These are phyloP conservation scores for Oryzaephilus surinamensis DNA, from an alignment of 1,140 invertebrate species.

Conservation along the genomic window DNA sequence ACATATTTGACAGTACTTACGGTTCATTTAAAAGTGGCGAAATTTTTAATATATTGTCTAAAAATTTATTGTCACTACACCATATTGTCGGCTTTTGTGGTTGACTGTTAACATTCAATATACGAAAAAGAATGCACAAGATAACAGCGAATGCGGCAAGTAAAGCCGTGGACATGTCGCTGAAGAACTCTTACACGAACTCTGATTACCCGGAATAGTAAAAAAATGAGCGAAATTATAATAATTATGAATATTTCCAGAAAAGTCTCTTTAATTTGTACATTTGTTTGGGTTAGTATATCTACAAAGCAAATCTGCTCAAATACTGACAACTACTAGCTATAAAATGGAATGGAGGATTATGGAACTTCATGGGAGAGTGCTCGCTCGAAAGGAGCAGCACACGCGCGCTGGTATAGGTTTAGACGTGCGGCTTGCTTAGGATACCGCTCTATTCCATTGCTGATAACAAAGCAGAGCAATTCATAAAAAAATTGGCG, in stretches of 20 bases:
- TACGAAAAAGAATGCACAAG: slow-evolving; percentile 66
- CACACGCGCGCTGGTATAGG: too few species aligned
- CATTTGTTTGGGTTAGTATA: neutral
- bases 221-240: too few species aligned
- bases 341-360: too few species aligned
- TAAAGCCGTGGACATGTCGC: slow-evolving; percentile 59
- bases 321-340: too few species aligned
- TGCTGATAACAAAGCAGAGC: too few species aligned
- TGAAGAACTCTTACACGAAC: slow-evolving; percentile 7
- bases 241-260: too few species aligned
- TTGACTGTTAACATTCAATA: slow-evolving; percentile 71
- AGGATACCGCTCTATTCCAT: too few species aligned
- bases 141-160: slow-evolving; percentile 65
- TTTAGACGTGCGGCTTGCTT: too few species aligned
- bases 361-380: too few species aligned
- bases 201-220: neutral
- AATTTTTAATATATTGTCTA: slow-evolving; percentile 63
- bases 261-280: neutral
- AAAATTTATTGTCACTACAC: slow-evolving; percentile 61
- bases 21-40: slow-evolving; percentile 64
- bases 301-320: too few species aligned
- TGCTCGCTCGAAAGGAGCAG: too few species aligned
- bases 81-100: slow-evolving; percentile 61
- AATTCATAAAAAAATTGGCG: too few species aligned
- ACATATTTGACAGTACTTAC: slow-evolving; percentile 62